Conservation (phyloP, 2,888 invertebrate species). For the Pristionchus japonicus region DNA sequence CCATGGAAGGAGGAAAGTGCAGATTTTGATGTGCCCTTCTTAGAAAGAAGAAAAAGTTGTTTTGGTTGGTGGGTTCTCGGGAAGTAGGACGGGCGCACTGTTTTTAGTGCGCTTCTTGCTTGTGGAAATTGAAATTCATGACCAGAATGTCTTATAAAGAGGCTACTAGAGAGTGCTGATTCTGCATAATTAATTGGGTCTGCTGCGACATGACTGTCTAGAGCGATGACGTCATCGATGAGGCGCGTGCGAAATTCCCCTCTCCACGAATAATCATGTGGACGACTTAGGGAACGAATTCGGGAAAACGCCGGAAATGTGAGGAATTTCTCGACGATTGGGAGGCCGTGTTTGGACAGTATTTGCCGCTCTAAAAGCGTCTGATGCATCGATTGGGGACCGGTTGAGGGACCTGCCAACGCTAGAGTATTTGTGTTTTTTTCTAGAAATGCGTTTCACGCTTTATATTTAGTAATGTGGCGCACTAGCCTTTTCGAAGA, state of each 20-base stretch:
- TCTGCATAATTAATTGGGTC: not conserved
- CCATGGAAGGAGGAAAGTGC: not conserved
- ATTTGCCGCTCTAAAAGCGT: not conserved
- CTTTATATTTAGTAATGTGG: not conserved
- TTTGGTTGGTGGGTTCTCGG: constrained; percentile 13
- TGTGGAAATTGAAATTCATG: not conserved
- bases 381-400: not conserved
- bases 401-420: not conserved
- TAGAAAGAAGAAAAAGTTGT: constrained; percentile 27
- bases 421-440: not conserved
- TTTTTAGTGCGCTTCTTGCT: constrained; percentile 43
- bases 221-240: not conserved
- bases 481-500: not conserved
- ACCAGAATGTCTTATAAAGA: not conserved
- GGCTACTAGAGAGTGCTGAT: not conserved
- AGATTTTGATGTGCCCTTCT: not conserved
- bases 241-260: not conserved
- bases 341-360: not conserved
- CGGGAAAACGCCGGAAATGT: not conserved
- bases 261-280: not conserved
- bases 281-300: not conserved
- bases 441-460: not conserved
- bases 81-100: constrained; percentile 50
- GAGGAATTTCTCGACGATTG: not conserved
- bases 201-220: not conserved